Base-by-base conservation (phyloP, 1,140 invertebrate species). In the Papilio helenus region DNA sequence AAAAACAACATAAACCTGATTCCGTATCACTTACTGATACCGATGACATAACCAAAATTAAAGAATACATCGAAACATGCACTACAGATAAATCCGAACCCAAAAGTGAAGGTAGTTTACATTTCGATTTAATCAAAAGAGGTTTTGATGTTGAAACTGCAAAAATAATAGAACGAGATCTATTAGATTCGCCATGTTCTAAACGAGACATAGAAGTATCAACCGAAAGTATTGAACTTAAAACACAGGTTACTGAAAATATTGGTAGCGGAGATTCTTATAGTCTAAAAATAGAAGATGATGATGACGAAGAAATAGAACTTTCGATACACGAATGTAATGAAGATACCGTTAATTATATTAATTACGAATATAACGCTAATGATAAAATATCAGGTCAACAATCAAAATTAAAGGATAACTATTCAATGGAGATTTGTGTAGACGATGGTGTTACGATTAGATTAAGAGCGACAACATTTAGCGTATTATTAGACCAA, bases 81-180 rank as follows among this genome's bases (percentile, higher is more conserved):
- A 79, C 49, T n/a, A 81, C 78, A 51, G 39, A 74, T 42, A 51
- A 81, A 61, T 26, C 42, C 2, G 23, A n/a, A 79, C 79, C 16
- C 12, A 82, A 83, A 51, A 76, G 49, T 44, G 81, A 86, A 49
- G 83, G 85, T 16, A 88, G 80, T 81, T 89, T 92, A 26, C 92
- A 92, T 39, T 83, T 79, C 65, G 89, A 93, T 89, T 88, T 94
- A 84, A 84, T 92, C 7, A 91, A 90, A 83, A 82, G 92, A 82
- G 92, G 92, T 49, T 94, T 93, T 87, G 93, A 94, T 84, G 73
- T 86, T 18, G 91, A 90, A 83, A 93, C 92, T 3, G 93, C 93
- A 12, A 93, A 89, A 88, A 94, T 85, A 51, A 93, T 94, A 46
- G 93, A 94, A 84, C 78, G 92, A 26, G 93, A 94, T 83, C 87